Evolutionary conservation across 2,888 invertebrate species (phyloP), one percentile per base, ranked within the genome.

Genomic region (Minunthozetes semirufus): DNA sequence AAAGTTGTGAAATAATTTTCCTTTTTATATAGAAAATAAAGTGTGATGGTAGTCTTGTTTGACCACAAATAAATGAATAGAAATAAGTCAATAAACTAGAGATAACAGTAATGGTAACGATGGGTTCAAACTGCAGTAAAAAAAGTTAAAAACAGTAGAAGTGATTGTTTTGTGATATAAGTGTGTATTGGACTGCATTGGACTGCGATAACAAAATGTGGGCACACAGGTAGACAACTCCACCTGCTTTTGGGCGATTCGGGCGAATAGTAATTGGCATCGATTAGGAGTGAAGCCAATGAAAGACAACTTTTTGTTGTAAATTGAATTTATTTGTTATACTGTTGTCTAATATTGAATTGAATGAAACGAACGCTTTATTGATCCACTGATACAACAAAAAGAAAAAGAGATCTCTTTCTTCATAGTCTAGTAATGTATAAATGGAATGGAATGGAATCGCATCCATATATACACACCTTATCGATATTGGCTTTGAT

Each of bases 401-500:
- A 1, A 29, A 33, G 33, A 29, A 63, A 61, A 33, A 63, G 63
- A 63, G 27, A 63, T 29, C 33, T 63, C 33, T 63, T 63, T 33
- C n/a, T 33, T 63, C 63, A 63, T 63, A 29, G 33, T 33, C 6
- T 38, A 15, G 29, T 63, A 63, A 63, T 25, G 33, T 38, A 15
- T 29, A 22, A 59, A n/a, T 59, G 19, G 19, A 59, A 59, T 59
- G 13, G 27, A 15, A 63, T 63, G 15, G 63, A 29, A 29, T 33
- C 22, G 38, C 33, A 33, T 63, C n/a, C 33, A 61, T 29, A 27
- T 19, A 63, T 38, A 29, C 63, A 63, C 63, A 63, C 63, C 63
- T 63, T 63, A 63, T 63, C 63, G 63, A 33, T 63, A 63, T 63
- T 38, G 63, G 63, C 63, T 63, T n/a, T 63, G 63, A 29, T 25